phyloP scores from a whole-genome alignment of 2,888 invertebrate genomes.

The Megamerina dolium region DNA sequence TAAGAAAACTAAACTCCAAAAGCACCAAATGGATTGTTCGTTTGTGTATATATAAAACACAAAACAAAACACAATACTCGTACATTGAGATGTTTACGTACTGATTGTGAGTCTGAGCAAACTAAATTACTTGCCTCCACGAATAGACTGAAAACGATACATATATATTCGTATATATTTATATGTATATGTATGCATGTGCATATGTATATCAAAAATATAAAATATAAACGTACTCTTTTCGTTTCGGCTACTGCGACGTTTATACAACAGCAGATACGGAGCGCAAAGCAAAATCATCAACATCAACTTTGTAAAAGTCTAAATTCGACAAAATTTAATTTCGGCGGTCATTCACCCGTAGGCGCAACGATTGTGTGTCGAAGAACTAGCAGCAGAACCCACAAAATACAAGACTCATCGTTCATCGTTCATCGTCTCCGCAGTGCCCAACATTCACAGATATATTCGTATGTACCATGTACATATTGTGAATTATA shows the following conservation, averaged over 20 bases:
- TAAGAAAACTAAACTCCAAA: constrained; percentile 6
- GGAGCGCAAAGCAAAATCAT: constrained; percentile 4
- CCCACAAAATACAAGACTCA: no score
- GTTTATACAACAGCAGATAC: neutral
- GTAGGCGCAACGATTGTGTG: constrained; percentile 16
- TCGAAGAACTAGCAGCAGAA: neutral
- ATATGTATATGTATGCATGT: neutral
- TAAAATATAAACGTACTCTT: neutral
- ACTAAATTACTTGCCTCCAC: no score
- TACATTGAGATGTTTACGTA: constrained; percentile 3
- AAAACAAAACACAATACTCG: constrained; percentile 3
- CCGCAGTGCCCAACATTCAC: no score
- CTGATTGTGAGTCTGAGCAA: constrained; percentile 15
- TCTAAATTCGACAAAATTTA: constrained; percentile 44
- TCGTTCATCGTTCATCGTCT: no score
- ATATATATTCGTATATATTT: neutral
- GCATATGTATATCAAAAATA: neutral
- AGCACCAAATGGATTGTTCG: no score
- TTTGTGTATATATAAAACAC: no score
- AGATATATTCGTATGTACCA: no score
- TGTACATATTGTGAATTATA: no score
- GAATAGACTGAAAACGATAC: constrained; percentile 4
- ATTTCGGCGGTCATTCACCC: constrained; percentile 49
- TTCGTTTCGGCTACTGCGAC: no score
- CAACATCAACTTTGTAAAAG: constrained; percentile 39